These are phyloP conservation scores for Pterocles orientalis DNA, from an alignment of 2,113 vertebrate species.

Conservation along the genomic window DNA sequence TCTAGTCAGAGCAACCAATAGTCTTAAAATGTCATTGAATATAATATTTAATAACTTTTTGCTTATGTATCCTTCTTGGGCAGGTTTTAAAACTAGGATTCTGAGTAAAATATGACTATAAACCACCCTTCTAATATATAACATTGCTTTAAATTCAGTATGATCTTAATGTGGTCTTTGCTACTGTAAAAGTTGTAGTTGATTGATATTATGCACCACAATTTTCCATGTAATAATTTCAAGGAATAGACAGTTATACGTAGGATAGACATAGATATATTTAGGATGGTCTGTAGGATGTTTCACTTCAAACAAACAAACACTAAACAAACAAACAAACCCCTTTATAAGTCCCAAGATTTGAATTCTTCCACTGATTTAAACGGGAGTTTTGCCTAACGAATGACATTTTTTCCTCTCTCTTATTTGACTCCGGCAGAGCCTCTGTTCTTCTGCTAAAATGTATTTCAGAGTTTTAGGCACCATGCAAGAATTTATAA, in stretches of 20 bases:
- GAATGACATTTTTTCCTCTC: not conserved
- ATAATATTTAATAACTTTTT: not conserved
- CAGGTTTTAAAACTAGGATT: not conserved
- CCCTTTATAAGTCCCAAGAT: not conserved
- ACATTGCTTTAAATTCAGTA: not conserved
- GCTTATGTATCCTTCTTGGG: not conserved
- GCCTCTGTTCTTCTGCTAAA: not conserved
- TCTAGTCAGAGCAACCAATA: not conserved
- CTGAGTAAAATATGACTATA: not conserved
- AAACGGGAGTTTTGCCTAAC: not conserved
- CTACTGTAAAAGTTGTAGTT: not conserved
- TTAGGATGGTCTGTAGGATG: not conserved
- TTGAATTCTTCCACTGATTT: not conserved
- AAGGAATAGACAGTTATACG: not conserved
- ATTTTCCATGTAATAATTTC: not conserved
- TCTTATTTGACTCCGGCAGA: not conserved
- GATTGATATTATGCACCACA: not conserved
- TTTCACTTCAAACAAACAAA: not conserved
- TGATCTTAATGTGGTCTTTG: not conserved
- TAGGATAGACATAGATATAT: not conserved
- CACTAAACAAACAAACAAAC: not conserved
- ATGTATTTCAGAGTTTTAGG: not conserved
- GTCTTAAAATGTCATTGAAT: not conserved
- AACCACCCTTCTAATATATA: not conserved
- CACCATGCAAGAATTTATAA: not conserved